These are phyloP conservation scores for Numida meleagris DNA, from an alignment of 2,113 vertebrate species.

Conservation along the genomic window DNA sequence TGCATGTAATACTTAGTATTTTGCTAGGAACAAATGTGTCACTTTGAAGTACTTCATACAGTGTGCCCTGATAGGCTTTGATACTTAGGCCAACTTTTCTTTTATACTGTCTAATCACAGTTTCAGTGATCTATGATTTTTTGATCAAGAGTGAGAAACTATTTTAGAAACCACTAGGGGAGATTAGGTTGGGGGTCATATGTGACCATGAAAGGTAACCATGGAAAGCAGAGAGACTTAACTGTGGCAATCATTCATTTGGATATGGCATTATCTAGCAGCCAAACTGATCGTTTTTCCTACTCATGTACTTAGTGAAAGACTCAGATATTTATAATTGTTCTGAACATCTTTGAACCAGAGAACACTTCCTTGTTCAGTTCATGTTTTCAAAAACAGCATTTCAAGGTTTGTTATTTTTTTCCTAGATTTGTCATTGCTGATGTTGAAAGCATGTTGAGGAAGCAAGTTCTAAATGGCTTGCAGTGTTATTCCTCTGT, in stretches of 20 bases:
- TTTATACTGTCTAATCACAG: not conserved
- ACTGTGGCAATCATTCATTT: fast-evolving
- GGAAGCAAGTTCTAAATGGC: not conserved
- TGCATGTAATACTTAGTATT: not conserved
- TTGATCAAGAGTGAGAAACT: not conserved
- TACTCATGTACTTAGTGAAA: not conserved
- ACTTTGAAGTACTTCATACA: not conserved
- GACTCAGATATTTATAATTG: not conserved
- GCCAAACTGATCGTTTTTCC: not conserved
- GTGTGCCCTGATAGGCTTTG: not conserved
- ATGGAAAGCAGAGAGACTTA: not conserved
- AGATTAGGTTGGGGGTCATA: not conserved
- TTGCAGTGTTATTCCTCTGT: not conserved
- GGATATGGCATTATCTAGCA: not conserved
- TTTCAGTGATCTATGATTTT: not conserved
- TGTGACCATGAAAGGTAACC: fast-evolving
- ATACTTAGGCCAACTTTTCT: not conserved
- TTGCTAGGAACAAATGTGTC: not conserved
- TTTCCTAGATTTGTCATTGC: not conserved
- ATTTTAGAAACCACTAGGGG: not conserved
- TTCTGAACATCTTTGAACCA: not conserved
- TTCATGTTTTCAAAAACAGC: not conserved
- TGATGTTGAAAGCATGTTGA: not conserved
- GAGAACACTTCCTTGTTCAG: not conserved
- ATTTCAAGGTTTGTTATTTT: not conserved